Base-by-base conservation (phyloP, 2,797 vertebrate species). In the Mormyrops attenuatus region DNA sequence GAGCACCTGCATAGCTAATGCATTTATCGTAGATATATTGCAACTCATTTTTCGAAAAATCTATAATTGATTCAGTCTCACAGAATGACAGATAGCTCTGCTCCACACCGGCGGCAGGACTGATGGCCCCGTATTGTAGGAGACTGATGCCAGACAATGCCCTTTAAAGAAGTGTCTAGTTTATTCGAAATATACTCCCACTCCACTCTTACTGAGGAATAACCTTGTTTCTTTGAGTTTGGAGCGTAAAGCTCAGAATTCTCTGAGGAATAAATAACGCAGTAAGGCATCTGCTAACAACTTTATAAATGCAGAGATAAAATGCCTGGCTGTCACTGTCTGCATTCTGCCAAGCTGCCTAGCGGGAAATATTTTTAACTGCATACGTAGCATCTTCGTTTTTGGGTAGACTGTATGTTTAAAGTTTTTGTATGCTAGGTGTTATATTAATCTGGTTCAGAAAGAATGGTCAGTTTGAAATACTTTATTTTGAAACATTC, bases 241-340 rank as follows among this genome's bases (percentile, higher is more conserved):
- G 82, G 50, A 90, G 82, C 90, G 90, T 89, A 88, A 90, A 60
- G 88, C 82, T 80, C 91, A 90, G 89, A 44, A 90, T 91, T 93
- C 94, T 92, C 89, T 63, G 60, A 93, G 92, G 93, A 93, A 90
- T 93, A 41, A 92, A 94, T 95, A 92, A 91, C 88, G 93, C 89
- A 92, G 93, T 93, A 57, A 91, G 92, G 91, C 91, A 66, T 93
- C 91, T 90, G 90, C 91, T 92, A 94, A 94, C 86, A 44, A 90
- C 91, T 91, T 93, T 89, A 93, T 93, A 91, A 90, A 93, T 92
- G 93, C 44, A 87, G 82, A 88, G 82, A 93, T 94, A 91, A 94
- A 94, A 93, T 90, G 90, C 92, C 91, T 91, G 82, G 91, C 86
- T 90, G 13, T 41, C 30, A 77, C 34, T 41, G 69, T 1, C 69